Base-by-base conservation (phyloP, 2,888 invertebrate genomes). In the Bugula neritina region DNA sequence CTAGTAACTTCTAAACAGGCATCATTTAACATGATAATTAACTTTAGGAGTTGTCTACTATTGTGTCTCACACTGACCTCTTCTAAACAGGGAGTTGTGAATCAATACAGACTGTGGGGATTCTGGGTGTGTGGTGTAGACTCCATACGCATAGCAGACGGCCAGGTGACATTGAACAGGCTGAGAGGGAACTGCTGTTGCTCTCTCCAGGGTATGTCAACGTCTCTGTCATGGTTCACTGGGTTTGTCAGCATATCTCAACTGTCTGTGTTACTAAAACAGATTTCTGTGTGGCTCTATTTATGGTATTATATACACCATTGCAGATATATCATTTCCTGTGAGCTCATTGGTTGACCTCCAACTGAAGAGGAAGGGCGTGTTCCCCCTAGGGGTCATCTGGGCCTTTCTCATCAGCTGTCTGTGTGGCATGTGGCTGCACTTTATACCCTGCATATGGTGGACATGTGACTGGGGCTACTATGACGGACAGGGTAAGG, bases 401-500 rank as follows among this genome's bases (percentile, higher is more conserved):
- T 63, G 63, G 70, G 54, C 70, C 10, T 25, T 70, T 25, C 31
- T 70, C 52, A 54, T 54, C 5, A 43, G 70, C 70, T 70, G 70
- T 25, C 23, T 54, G 70, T 23, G n/a, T 54, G 70, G 70, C 23
- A 43, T 70, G 29, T 70, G 70, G 70, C 35, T 70, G 13, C 70
- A 70, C 52, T 70, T 54, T 29, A 54, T 70, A 54, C 70, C 70
- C 43, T 70, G 70, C 52, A 43, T 70, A 5, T 70, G 70, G 70
- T 70, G 70, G 70, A 70, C 52, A 3, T 70, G 70, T 54, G 70
- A 70, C 70, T 70, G 70, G 70, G 63, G 63, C 5, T 63, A 63
- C 31, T 63, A 25, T 31, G 63, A 63, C 27, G 63, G 63, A 13
- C 63, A 63, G 31, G 63, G 63, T 63, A 63, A 5, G 5, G 43